A percentile compares a stretch with the other conserved stretches of the same genome.
These are phyloP conservation scores for Cryptosula pallasiana DNA, from an alignment of 2,888 invertebrate species.

Conservation along the genomic window DNA sequence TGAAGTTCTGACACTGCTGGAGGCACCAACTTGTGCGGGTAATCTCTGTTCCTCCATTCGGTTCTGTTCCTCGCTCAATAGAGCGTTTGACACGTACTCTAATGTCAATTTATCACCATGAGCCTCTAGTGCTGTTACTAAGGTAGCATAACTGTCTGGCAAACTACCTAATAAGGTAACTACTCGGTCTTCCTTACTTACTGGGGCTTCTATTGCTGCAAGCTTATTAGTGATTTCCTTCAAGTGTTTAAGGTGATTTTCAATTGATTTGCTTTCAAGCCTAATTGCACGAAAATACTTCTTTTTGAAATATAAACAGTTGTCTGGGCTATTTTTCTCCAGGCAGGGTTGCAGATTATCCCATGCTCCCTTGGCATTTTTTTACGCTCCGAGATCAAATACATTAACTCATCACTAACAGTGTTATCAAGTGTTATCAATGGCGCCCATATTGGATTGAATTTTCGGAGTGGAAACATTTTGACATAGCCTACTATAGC, in stretches of 20 bases:
- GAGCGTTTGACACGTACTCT: background rate
- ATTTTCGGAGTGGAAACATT: too few species aligned
- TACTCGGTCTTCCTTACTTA: constrained; percentile 18
- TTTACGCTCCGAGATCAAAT: constrained; percentile 5
- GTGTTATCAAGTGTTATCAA: too few species aligned
- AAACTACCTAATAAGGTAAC: constrained; percentile 8
- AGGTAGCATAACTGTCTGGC: background rate
- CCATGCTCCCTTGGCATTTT: background rate
- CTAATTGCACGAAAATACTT: background rate
- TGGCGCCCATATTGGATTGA: too few species aligned
- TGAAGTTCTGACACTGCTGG: background rate
- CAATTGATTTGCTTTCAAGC: background rate
- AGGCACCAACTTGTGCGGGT: background rate
- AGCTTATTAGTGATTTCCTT: constrained; percentile 13
- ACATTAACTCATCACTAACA: constrained; percentile 14
- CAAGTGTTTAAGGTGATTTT: constrained; percentile 2
- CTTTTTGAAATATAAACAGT: constrained; percentile 4
- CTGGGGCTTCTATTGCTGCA: background rate
- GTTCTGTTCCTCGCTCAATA: constrained; percentile 3
- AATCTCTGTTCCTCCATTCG: constrained; percentile 1
- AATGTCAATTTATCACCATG: background rate
- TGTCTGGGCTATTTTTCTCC: background rate
- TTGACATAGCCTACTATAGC: too few species aligned
- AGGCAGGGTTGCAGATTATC: background rate
- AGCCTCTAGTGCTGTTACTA: constrained; percentile 3